Conservation (phyloP, 2,888 invertebrate genomes). For the Lasioglossum malachurum region DNA sequence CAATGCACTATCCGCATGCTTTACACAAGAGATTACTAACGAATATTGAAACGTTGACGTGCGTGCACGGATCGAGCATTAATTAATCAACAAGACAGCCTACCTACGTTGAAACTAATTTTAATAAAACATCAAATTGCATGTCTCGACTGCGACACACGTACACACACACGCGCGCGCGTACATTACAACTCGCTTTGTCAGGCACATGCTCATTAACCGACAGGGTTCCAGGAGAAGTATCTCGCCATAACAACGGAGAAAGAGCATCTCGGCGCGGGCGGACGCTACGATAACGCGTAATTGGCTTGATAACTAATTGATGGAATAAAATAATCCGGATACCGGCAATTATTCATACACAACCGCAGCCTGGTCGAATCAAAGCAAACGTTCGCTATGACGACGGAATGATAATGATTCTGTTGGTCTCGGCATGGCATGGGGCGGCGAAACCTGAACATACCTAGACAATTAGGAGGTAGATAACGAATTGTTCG, state of each 20-base stretch:
- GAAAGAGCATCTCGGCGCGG: background rate
- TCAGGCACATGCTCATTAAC: background rate
- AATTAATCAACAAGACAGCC: background rate
- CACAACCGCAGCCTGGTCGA: background rate
- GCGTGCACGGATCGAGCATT: background rate
- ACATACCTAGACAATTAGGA: constrained; percentile 62
- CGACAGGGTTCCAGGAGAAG: background rate
- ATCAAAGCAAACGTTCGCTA: constrained; percentile 14
- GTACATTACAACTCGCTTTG: background rate
- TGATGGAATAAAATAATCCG: background rate
- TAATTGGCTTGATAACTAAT: constrained; percentile 45
- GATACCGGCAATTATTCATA: constrained; percentile 1
- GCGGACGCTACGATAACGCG: background rate
- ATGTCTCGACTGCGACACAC: constrained; percentile 10
- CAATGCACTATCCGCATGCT: background rate
- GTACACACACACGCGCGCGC: background rate
- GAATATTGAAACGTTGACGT: background rate
- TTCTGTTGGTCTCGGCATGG: constrained; percentile 61
- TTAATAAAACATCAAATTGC: constrained; percentile 27
- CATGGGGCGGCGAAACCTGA: constrained; percentile 49
- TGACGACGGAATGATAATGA: background rate
- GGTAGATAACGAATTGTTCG: constrained; percentile 79
- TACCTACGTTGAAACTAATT: background rate
- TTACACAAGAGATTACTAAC: background rate
- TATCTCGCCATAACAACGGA: background rate